A percentile compares a stretch with the other conserved stretches of the same genome.
These are phyloP conservation scores for Ammodytes marinus DNA, from an alignment of 2,113 vertebrate species.

Conservation along the genomic window DNA sequence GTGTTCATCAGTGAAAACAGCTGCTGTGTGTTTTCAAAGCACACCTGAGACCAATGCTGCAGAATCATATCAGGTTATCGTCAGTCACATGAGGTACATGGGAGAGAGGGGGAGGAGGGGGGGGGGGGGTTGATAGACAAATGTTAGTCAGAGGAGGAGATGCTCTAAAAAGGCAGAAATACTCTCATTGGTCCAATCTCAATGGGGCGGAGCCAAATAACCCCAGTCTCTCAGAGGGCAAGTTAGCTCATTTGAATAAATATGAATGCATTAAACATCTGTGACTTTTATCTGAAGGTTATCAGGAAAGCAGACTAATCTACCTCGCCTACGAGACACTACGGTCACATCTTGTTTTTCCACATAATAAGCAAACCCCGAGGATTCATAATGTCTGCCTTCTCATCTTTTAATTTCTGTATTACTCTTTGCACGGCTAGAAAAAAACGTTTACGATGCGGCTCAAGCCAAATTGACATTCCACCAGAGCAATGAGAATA, in stretches of 20 bases:
- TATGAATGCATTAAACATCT: conserved; percentile 36
- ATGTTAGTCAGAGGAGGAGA: conserved; percentile 55
- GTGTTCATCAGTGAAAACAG: conserved; percentile 29
- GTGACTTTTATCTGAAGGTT: conserved; percentile 18
- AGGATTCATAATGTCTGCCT: background rate
- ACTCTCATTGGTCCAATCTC: conserved; percentile 40
- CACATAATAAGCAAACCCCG: background rate
- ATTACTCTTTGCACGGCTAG: conserved; percentile 30
- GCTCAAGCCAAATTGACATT: conserved; percentile 49
- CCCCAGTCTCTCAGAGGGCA: background rate
- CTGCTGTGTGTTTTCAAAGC: conserved; percentile 29
- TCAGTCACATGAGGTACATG: conserved; percentile 37
- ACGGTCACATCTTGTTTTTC: background rate
- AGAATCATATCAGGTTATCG: conserved; percentile 33
- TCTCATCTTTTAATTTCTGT: background rate
- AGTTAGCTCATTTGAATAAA: conserved; percentile 4
- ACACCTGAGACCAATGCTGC: conserved; percentile 49
- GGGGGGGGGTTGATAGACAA: conserved; percentile 18
- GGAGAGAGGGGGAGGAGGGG: conserved; percentile 10
- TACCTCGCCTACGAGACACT: background rate
- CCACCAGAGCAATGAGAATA: conserved; percentile 59
- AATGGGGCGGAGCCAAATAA: conserved; percentile 24
- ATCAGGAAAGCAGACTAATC: background rate
- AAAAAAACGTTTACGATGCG: conserved; percentile 52
- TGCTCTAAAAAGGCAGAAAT: conserved; percentile 54